Conservation (phyloP, 2,113 vertebrate species). For the Anas platyrhynchos region DNA sequence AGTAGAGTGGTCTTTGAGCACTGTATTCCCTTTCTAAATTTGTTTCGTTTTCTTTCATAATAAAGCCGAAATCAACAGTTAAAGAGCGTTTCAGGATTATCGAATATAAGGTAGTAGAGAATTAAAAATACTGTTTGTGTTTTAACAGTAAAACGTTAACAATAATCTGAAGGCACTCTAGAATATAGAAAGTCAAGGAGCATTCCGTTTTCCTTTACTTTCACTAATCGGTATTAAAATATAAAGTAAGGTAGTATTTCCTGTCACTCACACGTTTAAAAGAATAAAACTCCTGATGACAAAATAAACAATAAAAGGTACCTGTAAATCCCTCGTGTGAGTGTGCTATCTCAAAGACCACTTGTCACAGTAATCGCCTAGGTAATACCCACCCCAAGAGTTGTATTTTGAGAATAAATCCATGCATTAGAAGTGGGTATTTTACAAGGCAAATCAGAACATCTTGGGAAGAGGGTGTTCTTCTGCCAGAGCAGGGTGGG, state of each 20-base stretch:
- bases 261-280: neutral
- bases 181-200: neutral
- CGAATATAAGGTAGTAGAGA: neutral
- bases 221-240: accelerated
- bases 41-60: neutral
- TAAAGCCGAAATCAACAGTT: neutral
- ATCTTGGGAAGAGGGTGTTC: accelerated
- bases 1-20: neutral
- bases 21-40: neutral
- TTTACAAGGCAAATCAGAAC: neutral
- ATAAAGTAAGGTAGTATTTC: neutral
- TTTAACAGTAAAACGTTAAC: accelerated
- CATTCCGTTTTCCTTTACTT: neutral
- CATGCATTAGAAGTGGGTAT: neutral
- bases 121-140: neutral
- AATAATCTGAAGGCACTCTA: neutral
- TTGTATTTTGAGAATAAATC: neutral
- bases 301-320: neutral
- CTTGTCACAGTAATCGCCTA: accelerated
- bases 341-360: neutral
- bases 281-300: neutral
- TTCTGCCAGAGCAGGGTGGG: neutral
- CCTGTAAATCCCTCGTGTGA: neutral
- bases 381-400: neutral
- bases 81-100: neutral